Conservation (phyloP, 2,888 invertebrate genomes). For the Halictus ligatus region DNA sequence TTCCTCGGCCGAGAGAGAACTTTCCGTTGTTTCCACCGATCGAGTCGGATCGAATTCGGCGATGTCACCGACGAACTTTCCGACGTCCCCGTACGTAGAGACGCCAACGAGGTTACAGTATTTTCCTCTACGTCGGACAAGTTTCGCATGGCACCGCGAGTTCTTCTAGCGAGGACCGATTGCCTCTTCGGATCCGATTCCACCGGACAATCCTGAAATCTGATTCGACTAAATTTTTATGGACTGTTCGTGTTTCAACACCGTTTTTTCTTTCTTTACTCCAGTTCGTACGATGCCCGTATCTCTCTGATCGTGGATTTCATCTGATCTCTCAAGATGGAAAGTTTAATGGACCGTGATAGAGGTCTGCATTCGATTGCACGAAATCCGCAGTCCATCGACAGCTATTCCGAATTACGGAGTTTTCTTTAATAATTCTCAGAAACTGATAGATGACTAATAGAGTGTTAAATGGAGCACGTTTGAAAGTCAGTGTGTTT, state of each 20-base stretch:
- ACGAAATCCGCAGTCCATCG: background rate
- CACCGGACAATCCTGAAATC: background rate
- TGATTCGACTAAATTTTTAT: background rate
- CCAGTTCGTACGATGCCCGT: background rate
- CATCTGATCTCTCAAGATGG: background rate
- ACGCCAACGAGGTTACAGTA: background rate
- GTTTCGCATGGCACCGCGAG: background rate
- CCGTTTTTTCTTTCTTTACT: background rate
- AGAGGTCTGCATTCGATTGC: background rate
- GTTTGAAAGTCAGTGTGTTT: slow-evolving; percentile 4
- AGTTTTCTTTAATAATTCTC: background rate
- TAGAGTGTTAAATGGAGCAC: slow-evolving; percentile 4
- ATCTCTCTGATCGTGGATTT: background rate
- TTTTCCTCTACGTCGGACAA: background rate
- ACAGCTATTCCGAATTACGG: background rate
- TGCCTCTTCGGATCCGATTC: background rate
- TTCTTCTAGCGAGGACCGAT: background rate
- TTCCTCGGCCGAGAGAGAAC: background rate
- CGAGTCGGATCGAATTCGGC: background rate
- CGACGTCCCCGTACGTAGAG: background rate
- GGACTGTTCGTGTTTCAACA: background rate
- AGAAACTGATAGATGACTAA: background rate
- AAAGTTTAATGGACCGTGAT: background rate
- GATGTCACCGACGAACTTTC: background rate
- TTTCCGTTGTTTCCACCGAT: background rate